Conservation (phyloP, 2,797 vertebrate species). For the Smutsia temminckii region DNA sequence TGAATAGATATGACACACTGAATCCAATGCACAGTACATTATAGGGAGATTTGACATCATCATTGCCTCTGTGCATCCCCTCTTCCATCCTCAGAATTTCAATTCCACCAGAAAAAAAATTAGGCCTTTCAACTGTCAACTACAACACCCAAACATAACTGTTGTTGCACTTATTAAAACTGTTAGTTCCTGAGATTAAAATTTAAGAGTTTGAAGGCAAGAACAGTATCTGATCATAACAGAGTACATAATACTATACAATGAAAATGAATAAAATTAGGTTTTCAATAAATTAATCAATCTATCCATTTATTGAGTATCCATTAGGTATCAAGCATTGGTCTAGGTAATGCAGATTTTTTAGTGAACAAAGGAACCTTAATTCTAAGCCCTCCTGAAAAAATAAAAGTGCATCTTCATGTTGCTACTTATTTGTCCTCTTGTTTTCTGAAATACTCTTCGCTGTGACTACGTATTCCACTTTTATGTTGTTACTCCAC, state of each 20-base stretch:
- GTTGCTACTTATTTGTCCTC: not conserved
- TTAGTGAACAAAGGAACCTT: not conserved
- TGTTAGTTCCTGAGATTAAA: not conserved
- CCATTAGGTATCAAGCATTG: not conserved
- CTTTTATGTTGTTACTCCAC: not conserved
- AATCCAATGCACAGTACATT: not conserved
- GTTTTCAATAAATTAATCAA: slow-evolving; percentile 24
- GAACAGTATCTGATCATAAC: not conserved
- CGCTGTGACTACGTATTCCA: not conserved
- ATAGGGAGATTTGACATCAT: not conserved
- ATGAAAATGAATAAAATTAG: not conserved
- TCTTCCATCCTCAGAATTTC: not conserved
- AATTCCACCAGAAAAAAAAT: not conserved
- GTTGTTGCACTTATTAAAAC: not conserved
- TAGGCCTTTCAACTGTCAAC: not conserved
- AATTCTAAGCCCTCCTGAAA: not conserved
- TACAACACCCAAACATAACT: not conserved
- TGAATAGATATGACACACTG: not conserved
- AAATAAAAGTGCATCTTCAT: not conserved
- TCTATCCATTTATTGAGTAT: not conserved
- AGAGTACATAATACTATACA: not conserved
- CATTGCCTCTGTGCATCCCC: not conserved
- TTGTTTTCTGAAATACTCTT: slow-evolving; percentile 22
- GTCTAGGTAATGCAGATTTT: not conserved
- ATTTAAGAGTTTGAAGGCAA: not conserved